Evolutionary conservation across 2,113 vertebrate genomes (phyloP).

Genomic region (Pterophyllum scalare): DNA sequence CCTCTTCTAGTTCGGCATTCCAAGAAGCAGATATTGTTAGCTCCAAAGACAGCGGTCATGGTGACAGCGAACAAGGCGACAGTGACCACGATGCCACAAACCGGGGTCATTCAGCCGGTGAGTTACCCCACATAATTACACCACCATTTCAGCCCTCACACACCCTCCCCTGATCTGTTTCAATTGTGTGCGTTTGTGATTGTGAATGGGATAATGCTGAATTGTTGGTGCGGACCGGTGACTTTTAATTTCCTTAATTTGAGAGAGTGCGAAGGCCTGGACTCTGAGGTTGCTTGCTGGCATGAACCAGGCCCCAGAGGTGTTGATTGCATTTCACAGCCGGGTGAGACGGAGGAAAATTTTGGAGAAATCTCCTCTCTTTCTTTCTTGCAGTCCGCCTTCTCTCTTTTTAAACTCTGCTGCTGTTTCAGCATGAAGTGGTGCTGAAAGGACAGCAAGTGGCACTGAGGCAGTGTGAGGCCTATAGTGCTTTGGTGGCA

Average conservation of each 20-base stretch:
- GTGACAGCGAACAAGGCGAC: conserved; percentile 99
- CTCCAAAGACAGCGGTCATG: conserved; percentile 99
- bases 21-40: conserved; percentile 99
- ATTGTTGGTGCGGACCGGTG: conserved; percentile 67
- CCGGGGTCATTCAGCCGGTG: conserved; percentile 96
- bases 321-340: conserved; percentile 73
- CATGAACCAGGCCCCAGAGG: conserved; percentile 57
- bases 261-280: conserved; percentile 33
- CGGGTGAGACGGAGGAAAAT: conserved; percentile 44
- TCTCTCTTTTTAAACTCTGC: not conserved
- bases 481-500: conserved; percentile 35
- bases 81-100: conserved; percentile 99
- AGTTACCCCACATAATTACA: conserved; percentile 72
- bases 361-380: conserved; percentile 12
- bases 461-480: conserved; percentile 33
- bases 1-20: conserved; percentile 91
- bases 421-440: conserved; percentile 29
- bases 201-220: conserved; percentile 59
- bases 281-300: conserved; percentile 35
- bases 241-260: conserved; percentile 80
- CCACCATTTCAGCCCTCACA: not conserved
- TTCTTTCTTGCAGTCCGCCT: not conserved
- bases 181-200: conserved; percentile 43
- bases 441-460: conserved; percentile 72
- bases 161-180: not conserved